Evolutionary conservation across 2,113 vertebrate species (phyloP), one percentile per base, ranked within the genome.

Genomic region (Brevimyrus niger): DNA sequence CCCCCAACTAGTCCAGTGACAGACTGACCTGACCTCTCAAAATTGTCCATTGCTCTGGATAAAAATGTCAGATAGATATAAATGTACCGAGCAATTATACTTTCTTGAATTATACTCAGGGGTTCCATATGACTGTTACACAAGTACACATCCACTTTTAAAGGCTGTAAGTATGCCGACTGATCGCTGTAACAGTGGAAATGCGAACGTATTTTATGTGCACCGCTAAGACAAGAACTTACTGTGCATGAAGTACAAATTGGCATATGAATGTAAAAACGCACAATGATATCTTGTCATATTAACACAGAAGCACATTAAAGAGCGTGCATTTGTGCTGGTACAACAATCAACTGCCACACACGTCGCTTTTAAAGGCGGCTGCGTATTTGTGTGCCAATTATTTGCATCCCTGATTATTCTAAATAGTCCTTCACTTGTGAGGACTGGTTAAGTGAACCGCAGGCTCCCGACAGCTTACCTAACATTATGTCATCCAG

Each of bases 401-500:
- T 58, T 58, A 23, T 58, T 21, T 23, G 55, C 55, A 61, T n/a
- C 2, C 55, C 55, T 61, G 42, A 31, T 31, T 42, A 13, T 83
- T 42, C 38, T 8, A 23, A 44, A 47, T n/a, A 84, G 17, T 46
- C 21, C 47, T n/a, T n/a, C n/a, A n/a, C n/a, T n/a, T 15, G 23
- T 27, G 47, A 86, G 21, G 9, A 9, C 27, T 0, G 1, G 47
- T 51, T 15, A 88, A 42, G 21, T 11, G 47, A 76, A 11, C 27
- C 53, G 48, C 65, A 83, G 61, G 61, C 15, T 58, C 38, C 23
- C 17, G 35, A n/a, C 42, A 76, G 82, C 93, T 93, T 89, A 96
- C 96, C 95, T 85, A 96, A 89, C 92, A 96, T 96, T 0, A 92
- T 94, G 17, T 94, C 93, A 90, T 96, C 95, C 53, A 96, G 69